Evolutionary conservation across 2,888 invertebrate species (phyloP).

Genomic region (Drosophila leonis): DNA sequence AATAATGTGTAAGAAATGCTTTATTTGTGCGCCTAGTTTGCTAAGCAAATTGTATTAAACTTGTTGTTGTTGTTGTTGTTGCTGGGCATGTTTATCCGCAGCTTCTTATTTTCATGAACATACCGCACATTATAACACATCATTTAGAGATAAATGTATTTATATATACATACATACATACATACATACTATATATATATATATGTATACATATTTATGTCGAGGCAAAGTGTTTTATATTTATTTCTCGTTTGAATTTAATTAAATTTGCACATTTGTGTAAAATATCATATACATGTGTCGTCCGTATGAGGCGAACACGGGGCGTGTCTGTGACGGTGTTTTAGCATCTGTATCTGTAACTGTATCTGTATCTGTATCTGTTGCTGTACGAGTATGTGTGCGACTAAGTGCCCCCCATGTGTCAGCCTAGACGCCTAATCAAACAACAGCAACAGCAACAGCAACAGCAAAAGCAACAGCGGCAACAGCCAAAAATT

Average conservation of each 20-base stretch:
- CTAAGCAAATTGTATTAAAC: constrained; percentile 30
- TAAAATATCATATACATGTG: constrained; percentile 74
- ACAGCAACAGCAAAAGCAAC: constrained; percentile 50
- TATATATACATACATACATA: constrained; percentile 20
- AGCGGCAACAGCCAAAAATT: constrained; percentile 59
- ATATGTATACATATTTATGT: constrained; percentile 44
- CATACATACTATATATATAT: constrained; percentile 19
- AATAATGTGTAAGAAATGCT: constrained; percentile 26
- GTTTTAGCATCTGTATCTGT: constrained; percentile 28
- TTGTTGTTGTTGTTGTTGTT: constrained; percentile 2
- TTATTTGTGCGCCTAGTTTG: constrained; percentile 31
- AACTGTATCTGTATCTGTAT: constrained; percentile 21
- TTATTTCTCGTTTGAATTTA: constrained; percentile 81
- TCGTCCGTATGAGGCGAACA: constrained; percentile 35
- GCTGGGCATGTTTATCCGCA: constrained; percentile 30
- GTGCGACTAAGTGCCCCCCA: constrained; percentile 57
- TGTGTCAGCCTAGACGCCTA: constrained; percentile 79
- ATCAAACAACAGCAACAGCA: constrained; percentile 64
- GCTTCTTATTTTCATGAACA: constrained; percentile 52
- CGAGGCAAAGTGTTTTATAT: constrained; percentile 66
- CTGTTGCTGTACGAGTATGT: constrained; percentile 27
- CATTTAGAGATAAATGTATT: constrained; percentile 35
- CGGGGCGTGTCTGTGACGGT: constrained; percentile 41
- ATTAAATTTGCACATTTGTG: constrained; percentile 81
- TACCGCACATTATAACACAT: constrained; percentile 17